Evolutionary conservation across 2,888 invertebrate species (phyloP), one percentile per base, ranked within the genome.

Genomic region (Eulithis prunata): DNA sequence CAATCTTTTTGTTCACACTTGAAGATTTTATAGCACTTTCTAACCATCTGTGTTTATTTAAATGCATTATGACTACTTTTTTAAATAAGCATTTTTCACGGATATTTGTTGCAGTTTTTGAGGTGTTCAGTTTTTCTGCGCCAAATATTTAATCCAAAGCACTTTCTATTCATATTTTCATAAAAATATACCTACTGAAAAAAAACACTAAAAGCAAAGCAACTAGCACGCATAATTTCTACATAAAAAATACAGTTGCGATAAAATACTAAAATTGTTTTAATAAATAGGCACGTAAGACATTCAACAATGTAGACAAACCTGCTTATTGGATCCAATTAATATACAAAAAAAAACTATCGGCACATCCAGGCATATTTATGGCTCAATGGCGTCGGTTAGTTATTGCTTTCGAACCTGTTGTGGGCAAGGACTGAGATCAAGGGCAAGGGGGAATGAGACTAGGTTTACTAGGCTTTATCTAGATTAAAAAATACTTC

Each of bases 321-420:
- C 32, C 32, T 32, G 32, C 0, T 32, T 3, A 32, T 3, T 32
- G 32, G 32, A 3, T 32, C 4, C 32, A 32, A 32, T 32, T 32
- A 32, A 32, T 3, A 3, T 32, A 32, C 2, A 38, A 49, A 11
- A 21, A 49, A 21, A n/a, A 52, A 57, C 36, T 49, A 67, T 54
- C 43, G 57, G 6, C 11, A 10, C 61, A 71, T 80, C 76, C 77
- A 54, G 76, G 73, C 75, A 75, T 78, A 76, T 84, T 86, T 84
- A 84, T 86, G 80, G 78, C 77, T 87, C 78, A 69, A 72, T 81
- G 84, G 80, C 78, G 78, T 75, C 71, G 14, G 38, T 58, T 61
- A 71, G 53, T 64, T 69, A 69, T 68, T 59, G 57, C 66, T 55
- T 68, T 43, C 47, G 52, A 69, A 72, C 69, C 67, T 66, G 69